A percentile compares a stretch with the other conserved stretches of the same genome.
Evolutionary conservation across 1,140 invertebrate genomes (phyloP).

Genomic region (Drosophila sulfurigaster): DNA sequence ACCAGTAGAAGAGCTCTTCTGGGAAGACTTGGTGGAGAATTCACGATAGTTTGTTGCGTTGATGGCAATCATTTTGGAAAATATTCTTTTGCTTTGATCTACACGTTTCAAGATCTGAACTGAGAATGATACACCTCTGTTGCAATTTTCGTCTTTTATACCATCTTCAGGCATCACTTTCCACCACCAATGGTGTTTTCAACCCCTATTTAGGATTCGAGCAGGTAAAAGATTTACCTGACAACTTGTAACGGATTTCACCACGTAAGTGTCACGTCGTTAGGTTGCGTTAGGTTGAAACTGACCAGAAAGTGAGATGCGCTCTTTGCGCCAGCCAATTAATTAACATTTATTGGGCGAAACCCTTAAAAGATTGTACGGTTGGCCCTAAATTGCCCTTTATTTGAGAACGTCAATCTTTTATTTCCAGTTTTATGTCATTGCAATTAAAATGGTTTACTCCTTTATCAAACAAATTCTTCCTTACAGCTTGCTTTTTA

Average conservation of each 20-base stretch:
- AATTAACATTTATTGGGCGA: neutral
- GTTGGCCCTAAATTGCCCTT: neutral
- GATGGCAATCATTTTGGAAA: constrained; percentile 52
- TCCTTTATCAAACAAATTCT: too few relatives aligned
- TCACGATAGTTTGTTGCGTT: constrained; percentile 35
- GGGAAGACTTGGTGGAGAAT: constrained; percentile 20
- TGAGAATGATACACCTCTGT: constrained; percentile 55
- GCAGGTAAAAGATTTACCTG: constrained; percentile 26
- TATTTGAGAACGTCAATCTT: too few relatives aligned
- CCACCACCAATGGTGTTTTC: constrained; percentile 17
- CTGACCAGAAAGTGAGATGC: neutral
- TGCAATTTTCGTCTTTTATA: constrained; percentile 51
- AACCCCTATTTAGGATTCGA: constrained; percentile 11
- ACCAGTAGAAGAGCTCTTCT: constrained; percentile 58
- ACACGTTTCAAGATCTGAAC: constrained; percentile 41
- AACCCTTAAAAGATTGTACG: neutral
- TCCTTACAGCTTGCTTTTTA: too few relatives aligned
- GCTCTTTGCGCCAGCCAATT: neutral
- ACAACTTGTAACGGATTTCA: constrained; percentile 6
- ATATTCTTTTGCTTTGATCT: constrained; percentile 29
- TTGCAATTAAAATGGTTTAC: too few relatives aligned
- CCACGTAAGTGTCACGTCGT: neutral
- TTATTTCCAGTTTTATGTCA: too few relatives aligned
- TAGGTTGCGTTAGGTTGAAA: neutral
- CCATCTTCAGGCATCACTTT: constrained; percentile 8